These are phyloP conservation scores for Nycticorax nycticorax DNA, from an alignment of 2,113 vertebrate species.

Conservation along the genomic window DNA sequence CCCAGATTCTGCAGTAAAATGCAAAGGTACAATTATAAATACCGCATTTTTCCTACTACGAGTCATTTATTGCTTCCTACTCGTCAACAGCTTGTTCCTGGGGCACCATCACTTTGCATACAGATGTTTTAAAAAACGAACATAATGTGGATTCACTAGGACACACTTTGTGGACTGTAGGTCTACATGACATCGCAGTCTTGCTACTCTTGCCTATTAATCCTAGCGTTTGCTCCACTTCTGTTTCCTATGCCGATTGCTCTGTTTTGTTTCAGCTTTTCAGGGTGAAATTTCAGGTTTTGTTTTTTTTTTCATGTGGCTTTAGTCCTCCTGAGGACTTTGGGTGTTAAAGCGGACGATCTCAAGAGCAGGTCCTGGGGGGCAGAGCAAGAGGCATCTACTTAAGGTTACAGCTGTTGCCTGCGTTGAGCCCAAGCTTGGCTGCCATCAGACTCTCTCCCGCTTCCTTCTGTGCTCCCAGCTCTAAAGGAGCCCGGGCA, in stretches of 20 bases:
- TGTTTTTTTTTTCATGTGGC: neutral
- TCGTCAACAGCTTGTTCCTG: neutral
- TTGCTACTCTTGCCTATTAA: neutral
- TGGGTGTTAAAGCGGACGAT: too few species aligned
- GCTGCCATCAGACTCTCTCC: neutral
- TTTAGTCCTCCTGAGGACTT: neutral
- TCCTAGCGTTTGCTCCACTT: neutral
- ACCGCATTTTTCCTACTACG: neutral
- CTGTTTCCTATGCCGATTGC: too few species aligned
- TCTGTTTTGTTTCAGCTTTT: neutral
- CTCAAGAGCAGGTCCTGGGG: neutral
- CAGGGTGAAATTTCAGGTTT: neutral
- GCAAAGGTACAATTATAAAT: neutral
- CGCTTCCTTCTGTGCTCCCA: neutral
- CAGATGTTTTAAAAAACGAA: neutral
- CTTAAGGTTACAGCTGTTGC: neutral
- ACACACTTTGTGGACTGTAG: neutral
- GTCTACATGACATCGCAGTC: accelerated
- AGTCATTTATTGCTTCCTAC: neutral
- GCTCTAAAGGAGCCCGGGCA: accelerated
- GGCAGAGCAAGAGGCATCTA: accelerated
- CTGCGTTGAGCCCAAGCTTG: neutral
- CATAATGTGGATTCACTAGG: neutral
- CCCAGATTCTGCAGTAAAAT: neutral
- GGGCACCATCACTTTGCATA: neutral